These are phyloP conservation scores for Dunckerocampus dactyliophorus DNA, from an alignment of 2,113 vertebrate species.

Conservation along the genomic window DNA sequence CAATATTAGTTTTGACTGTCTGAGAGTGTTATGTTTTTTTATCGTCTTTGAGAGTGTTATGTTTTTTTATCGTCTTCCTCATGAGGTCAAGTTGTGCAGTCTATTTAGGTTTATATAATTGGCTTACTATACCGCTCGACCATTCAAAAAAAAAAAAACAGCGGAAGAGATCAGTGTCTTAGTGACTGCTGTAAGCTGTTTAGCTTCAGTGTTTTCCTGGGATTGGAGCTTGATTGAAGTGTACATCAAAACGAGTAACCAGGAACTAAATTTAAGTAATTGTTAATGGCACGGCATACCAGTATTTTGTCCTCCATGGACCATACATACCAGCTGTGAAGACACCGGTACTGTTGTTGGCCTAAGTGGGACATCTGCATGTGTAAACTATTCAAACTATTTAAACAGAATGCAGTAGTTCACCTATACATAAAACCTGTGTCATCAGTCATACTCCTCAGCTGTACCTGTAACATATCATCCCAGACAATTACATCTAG, in stretches of 20 bases:
- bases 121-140: slow-evolving; percentile 47
- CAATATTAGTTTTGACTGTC: background rate
- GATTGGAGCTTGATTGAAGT: slow-evolving; percentile 15
- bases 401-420: background rate
- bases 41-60: background rate
- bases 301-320: background rate
- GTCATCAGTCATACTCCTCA: background rate
- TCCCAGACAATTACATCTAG: background rate
- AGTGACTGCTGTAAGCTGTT: slow-evolving; percentile 38
- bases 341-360: background rate
- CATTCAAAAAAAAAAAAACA: slow-evolving; percentile 56
- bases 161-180: slow-evolving; percentile 56
- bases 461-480: background rate
- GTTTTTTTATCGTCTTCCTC: slow-evolving; percentile 11
- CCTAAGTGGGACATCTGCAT: background rate
- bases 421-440: background rate
- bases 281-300: slow-evolving; percentile 1
- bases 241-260: slow-evolving; percentile 5
- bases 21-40: background rate
- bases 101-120: slow-evolving; percentile 66
- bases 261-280: slow-evolving; percentile 10
- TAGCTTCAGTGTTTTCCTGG: slow-evolving; percentile 25
- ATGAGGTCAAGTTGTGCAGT: slow-evolving; percentile 18
- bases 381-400: background rate
- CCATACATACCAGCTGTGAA: background rate